Conservation (phyloP, 1,140 invertebrate genomes). For the Panagrolaimus sp. region DNA sequence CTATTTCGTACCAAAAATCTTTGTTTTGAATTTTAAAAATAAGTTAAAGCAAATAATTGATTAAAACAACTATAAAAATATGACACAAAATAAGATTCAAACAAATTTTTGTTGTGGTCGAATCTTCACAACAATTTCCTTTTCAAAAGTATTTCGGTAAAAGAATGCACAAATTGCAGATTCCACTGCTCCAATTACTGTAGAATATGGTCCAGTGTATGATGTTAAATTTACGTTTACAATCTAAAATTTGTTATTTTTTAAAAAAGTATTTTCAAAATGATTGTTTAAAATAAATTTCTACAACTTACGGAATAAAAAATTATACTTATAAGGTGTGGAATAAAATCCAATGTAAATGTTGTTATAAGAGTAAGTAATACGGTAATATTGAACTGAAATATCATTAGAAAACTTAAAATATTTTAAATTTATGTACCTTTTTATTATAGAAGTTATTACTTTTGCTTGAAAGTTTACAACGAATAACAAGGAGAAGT, state of each 20-base stretch:
- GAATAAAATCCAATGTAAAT: constrained; percentile 1
- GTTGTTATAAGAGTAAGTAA: background rate
- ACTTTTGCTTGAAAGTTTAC: background rate
- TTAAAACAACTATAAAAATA: no score
- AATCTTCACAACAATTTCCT: no score
- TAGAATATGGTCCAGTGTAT: background rate
- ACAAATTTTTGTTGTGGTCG: no score
- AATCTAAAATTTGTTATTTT: background rate
- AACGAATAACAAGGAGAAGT: background rate
- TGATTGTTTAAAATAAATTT: background rate
- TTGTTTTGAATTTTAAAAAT: no score
- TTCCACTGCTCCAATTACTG: constrained; percentile 6
- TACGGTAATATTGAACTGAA: background rate
- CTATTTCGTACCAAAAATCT: no score
- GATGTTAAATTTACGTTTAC: background rate
- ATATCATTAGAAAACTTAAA: background rate
- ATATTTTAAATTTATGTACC: no score
- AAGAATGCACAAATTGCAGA: constrained; percentile 9
- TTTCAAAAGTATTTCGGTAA: constrained; percentile 12
- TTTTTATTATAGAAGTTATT: no score
- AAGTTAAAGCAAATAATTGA: no score
- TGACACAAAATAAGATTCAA: no score
- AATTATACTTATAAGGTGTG: background rate
- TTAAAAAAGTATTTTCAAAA: no score
- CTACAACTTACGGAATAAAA: background rate